A percentile compares a stretch with the other conserved stretches of the same genome.
Evolutionary conservation across 2,888 invertebrate genomes (phyloP).

Genomic region (Brenthis daphne): DNA sequence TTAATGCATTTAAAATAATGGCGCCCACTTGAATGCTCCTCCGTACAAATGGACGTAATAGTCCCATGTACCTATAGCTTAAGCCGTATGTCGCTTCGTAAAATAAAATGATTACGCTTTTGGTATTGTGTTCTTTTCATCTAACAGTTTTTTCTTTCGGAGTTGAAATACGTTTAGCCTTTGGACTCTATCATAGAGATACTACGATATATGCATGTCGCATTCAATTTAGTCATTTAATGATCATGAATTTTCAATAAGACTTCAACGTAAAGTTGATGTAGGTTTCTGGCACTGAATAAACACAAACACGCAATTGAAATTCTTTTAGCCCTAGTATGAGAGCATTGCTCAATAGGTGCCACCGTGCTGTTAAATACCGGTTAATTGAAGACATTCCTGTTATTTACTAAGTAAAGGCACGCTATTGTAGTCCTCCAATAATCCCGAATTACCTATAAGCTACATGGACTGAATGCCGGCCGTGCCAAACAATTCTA

Average conservation of each 20-base stretch:
- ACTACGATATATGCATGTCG: too few species aligned
- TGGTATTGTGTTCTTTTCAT: background rate
- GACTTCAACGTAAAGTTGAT: too few species aligned
- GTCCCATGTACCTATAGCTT: background rate
- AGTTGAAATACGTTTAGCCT: too few species aligned
- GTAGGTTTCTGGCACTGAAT: too few species aligned
- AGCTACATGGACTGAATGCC: constrained; percentile 23
- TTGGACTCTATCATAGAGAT: too few species aligned
- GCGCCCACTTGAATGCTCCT: constrained; percentile 12
- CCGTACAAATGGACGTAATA: background rate
- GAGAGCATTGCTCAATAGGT: background rate
- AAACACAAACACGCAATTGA: too few species aligned
- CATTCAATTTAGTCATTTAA: too few species aligned
- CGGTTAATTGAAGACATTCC: constrained; percentile 17
- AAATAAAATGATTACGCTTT: too few species aligned
- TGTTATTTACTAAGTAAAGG: constrained; percentile 22
- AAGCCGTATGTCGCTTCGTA: too few species aligned
- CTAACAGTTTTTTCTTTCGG: background rate
- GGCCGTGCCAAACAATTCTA: constrained; percentile 30
- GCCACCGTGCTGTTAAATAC: constrained; percentile 6
- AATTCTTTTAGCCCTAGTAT: too few species aligned
- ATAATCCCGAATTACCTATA: constrained; percentile 31
- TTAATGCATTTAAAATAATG: constrained; percentile 21
- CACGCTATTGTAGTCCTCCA: constrained; percentile 17
- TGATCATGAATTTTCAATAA: too few species aligned